Conservation (phyloP, 2,113 vertebrate genomes). For the Jaculus jaculus region DNA sequence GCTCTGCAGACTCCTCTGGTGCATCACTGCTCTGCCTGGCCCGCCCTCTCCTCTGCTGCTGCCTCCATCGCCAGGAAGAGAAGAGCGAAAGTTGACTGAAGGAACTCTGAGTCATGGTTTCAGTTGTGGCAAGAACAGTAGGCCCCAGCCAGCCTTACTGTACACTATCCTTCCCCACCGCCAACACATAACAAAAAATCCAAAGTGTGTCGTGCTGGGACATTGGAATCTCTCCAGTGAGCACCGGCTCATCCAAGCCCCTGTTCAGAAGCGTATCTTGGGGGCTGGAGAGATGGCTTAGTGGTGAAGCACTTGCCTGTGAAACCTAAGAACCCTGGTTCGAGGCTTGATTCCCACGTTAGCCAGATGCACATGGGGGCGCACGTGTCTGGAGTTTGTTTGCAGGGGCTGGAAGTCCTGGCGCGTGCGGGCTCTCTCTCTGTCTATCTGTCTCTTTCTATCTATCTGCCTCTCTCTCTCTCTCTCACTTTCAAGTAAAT, state of each 20-base stretch:
- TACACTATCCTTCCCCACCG: not conserved
- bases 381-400: no score
- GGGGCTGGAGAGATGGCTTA: no score
- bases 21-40: not conserved
- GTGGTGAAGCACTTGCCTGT: no score
- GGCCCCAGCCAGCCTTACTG: not conserved
- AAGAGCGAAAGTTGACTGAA: constrained; percentile 1
- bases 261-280: not conserved
- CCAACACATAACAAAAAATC: not conserved
- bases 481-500: no score
- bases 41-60: not conserved
- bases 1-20: not conserved
- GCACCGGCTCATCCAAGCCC: not conserved
- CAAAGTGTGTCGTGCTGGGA: no score
- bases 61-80: not conserved
- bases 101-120: constrained; percentile 35
- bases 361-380: no score
- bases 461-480: no score
- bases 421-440: no score
- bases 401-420: no score
- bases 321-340: no score
- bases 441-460: no score
- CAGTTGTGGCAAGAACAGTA: not conserved
- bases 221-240: not conserved
- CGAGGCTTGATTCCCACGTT: no score